Conservation (phyloP, 2,113 vertebrate species). For the Ammospiza caudacuta region DNA sequence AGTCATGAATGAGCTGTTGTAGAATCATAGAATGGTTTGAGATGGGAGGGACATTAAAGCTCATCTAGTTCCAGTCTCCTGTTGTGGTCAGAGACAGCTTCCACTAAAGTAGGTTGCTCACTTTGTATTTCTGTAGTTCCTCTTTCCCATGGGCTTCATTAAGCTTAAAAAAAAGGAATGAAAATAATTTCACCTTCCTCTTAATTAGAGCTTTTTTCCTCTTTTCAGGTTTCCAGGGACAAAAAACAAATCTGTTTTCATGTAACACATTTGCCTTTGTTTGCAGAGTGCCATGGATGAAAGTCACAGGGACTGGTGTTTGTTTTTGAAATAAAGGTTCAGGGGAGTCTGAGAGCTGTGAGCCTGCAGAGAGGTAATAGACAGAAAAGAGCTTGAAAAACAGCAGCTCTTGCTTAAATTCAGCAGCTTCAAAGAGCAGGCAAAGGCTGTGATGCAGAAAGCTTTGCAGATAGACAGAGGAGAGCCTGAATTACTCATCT, state of each 20-base stretch:
- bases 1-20: not conserved
- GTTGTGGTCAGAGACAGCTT: not conserved
- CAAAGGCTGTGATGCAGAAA: not conserved
- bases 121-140: not conserved
- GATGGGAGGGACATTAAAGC: not conserved
- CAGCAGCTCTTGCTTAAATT: not conserved
- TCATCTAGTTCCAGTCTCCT: not conserved
- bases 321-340: not conserved
- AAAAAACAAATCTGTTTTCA: not conserved
- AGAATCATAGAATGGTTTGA: not conserved
- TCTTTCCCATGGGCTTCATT: not conserved
- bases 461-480: not conserved
- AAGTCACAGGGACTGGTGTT: not conserved
- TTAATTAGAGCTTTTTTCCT: fast-evolving
- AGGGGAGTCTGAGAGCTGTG: not conserved
- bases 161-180: not conserved
- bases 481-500: not conserved
- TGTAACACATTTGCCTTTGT: not conserved
- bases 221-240: not conserved
- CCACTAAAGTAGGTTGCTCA: not conserved
- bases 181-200: not conserved
- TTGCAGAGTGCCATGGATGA: not conserved
- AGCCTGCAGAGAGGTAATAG: not conserved
- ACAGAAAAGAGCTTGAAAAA: not conserved
- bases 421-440: not conserved